phyloP scores from a whole-genome alignment of 2,888 invertebrate species.

The Salticus scenicus region DNA sequence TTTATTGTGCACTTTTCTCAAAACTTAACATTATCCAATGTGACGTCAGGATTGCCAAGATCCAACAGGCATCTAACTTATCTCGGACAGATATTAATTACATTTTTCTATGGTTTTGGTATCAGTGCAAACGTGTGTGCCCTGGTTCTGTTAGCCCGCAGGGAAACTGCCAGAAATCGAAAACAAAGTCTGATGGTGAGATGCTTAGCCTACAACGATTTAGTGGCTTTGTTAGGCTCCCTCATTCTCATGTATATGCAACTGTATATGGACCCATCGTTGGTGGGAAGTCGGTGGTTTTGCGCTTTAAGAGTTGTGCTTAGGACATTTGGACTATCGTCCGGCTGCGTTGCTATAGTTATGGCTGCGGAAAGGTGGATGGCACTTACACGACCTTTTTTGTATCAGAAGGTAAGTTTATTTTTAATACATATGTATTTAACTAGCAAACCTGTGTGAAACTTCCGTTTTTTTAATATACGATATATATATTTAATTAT shows the following conservation, averaged over 20 bases:
- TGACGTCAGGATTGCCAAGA: not conserved
- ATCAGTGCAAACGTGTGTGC: slow-evolving; percentile 85
- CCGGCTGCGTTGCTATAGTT: slow-evolving; percentile 90
- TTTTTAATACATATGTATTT: not conserved
- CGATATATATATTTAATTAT: too few relatives aligned
- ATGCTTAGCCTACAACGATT: slow-evolving; percentile 86
- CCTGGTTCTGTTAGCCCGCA: slow-evolving; percentile 83
- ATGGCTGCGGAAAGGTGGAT: slow-evolving; percentile 92
- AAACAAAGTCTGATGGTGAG: slow-evolving; percentile 86
- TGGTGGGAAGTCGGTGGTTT: slow-evolving; percentile 78
- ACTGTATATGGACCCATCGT: slow-evolving; percentile 76
- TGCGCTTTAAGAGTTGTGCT: slow-evolving; percentile 84
- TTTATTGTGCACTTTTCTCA: not conserved
- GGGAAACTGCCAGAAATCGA: slow-evolving; percentile 84
- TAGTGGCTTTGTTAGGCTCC: slow-evolving; percentile 88
- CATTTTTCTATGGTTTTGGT: slow-evolving; percentile 73
- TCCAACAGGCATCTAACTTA: slow-evolving; percentile 46
- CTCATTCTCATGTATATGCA: slow-evolving; percentile 82
- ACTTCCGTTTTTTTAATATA: too few relatives aligned
- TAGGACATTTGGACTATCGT: slow-evolving; percentile 88
- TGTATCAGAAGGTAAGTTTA: slow-evolving; percentile 87
- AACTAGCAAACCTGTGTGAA: too few relatives aligned
- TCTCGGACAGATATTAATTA: slow-evolving; percentile 71
- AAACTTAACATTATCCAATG: not conserved
- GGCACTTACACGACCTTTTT: slow-evolving; percentile 89